Percentiles rank a stretch among this genome's conserved stretches.
Conservation (phyloP, 2,888 invertebrate species). For the Frankliniella fusca region DNA sequence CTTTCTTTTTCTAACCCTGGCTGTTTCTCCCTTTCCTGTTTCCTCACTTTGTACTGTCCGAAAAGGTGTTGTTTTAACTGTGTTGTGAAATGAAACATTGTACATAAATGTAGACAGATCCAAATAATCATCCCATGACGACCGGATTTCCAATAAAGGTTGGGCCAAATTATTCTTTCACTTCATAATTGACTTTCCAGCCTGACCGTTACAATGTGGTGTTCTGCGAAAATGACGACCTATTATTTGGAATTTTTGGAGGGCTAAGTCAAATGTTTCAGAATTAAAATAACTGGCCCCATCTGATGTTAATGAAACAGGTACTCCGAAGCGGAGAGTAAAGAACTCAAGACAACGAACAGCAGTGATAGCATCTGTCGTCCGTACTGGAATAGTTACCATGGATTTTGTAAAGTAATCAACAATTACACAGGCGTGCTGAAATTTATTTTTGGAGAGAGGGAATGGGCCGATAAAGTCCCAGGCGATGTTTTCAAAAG, state of each 20-base stretch:
- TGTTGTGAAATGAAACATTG: too few species aligned
- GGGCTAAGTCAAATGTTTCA: not conserved
- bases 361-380: not conserved
- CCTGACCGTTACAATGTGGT: not conserved
- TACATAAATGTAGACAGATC: too few species aligned
- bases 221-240: not conserved
- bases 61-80: too few species aligned
- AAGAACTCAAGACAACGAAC: not conserved
- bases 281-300: not conserved
- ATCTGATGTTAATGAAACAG: not conserved
- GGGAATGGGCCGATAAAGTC: not conserved
- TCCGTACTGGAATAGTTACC: rapidly evolving
- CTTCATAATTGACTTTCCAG: not conserved
- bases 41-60: too few species aligned
- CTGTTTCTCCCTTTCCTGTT: too few species aligned
- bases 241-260: not conserved
- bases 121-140: too few species aligned
- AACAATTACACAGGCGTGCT: not conserved
- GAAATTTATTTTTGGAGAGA: not conserved
- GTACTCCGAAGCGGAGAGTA: not conserved
- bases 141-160: too few species aligned
- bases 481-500: not conserved
- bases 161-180: not conserved
- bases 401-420: not conserved
- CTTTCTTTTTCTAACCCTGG: too few species aligned